Evolutionary conservation across 2,888 invertebrate genomes (phyloP), one percentile per base, ranked within the genome.

Genomic region (Dysmachus trigonus): DNA sequence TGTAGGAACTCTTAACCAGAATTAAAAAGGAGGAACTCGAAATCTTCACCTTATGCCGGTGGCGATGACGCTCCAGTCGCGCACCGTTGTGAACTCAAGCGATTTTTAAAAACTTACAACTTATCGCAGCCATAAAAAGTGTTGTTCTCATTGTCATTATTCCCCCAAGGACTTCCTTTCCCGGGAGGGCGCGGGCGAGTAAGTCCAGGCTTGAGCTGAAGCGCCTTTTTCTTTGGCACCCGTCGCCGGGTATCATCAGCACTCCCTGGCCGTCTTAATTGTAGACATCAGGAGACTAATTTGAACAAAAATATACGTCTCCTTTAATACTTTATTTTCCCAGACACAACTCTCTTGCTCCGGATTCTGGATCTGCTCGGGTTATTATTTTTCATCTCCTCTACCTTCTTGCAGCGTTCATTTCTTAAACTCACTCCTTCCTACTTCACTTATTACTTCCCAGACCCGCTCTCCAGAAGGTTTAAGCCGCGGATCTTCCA

Each of bases 131-230:
- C 38, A 76, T 76, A 76, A 76, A 73, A 76, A 76, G 76, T 76
- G 76, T 76, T 76, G 76, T 38, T 6, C 76, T 76, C 76, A n/a
- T n/a, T n/a, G 35, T 76, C 38, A 76, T 76, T 38, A 76, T 76
- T 38, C 76, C 41, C 38, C n/a, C 22, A 10, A 76, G 38, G 76
- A 76, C 76, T 76, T 76, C 73, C 73, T 62, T 22, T 27, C 62
- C 10, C 27, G 1, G 8, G 10, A n/a, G n/a, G 27, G 27, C 22
- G 0, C 10, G 2, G 3, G 22, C 53, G 0, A 10, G 22, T 53
- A n/a, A n/a, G n/a, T n/a, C n/a, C 53, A 18, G 22, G 53, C 27
- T 53, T 18, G 47, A 53, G 53, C 53, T 53, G 62, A n/a, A n/a
- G 22, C 10, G 27, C 62, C 27, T n/a, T 41, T 41, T 41, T 62